These are phyloP conservation scores for Corbicula japonica DNA, from an alignment of 2,888 invertebrate genomes.

Conservation along the genomic window DNA sequence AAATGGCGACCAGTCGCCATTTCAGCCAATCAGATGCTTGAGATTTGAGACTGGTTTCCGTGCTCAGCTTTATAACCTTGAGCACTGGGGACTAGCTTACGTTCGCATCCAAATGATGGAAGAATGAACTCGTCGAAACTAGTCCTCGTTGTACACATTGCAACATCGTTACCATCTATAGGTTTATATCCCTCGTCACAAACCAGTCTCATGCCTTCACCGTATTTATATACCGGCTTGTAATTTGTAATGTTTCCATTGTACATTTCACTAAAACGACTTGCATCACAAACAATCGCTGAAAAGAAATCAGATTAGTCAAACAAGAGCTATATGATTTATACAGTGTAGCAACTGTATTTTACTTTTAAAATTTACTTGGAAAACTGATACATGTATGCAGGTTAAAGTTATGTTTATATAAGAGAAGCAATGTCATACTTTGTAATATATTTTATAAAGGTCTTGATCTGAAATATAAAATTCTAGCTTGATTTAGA, in stretches of 20 bases:
- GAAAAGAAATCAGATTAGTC: neutral
- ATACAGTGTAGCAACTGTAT: neutral
- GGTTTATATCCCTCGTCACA: constrained; percentile 18
- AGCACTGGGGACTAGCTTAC: no score
- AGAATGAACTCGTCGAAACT: neutral
- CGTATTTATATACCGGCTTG: neutral
- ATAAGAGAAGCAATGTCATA: neutral
- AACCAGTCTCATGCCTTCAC: constrained; percentile 7
- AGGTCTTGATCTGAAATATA: no score
- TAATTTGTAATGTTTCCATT: constrained; percentile 22
- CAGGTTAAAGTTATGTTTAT: neutral
- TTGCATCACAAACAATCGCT: constrained; percentile 14
- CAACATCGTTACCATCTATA: neutral
- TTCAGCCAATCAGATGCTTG: no score
- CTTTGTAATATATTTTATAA: neutral
- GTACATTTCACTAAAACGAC: neutral
- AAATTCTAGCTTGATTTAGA: no score
- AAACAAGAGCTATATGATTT: no score
- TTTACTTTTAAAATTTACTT: neutral
- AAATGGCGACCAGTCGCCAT: no score
- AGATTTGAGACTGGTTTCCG: no score
- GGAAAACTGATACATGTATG: neutral
- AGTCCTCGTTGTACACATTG: neutral
- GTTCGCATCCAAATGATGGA: constrained; percentile 12
- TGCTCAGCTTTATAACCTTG: no score